Evolutionary conservation across 2,113 vertebrate species (phyloP).

Genomic region (Coregonus clupeaformis): DNA sequence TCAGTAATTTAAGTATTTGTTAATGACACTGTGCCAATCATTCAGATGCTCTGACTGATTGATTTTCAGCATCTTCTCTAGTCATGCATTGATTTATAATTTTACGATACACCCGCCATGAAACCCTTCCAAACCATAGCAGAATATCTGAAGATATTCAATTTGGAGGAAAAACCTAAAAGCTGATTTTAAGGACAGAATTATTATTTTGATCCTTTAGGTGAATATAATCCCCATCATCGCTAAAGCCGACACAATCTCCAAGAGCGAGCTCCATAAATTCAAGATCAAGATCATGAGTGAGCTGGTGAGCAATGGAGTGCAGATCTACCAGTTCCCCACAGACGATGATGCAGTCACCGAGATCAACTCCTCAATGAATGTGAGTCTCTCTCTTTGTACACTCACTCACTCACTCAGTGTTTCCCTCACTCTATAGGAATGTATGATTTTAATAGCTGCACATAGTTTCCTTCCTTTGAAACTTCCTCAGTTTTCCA

Average conservation of each 20-base stretch:
- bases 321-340: slow-evolving; percentile 98
- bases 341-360: slow-evolving; percentile 91
- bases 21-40: background rate
- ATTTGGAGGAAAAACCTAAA: background rate
- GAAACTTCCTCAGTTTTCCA: background rate
- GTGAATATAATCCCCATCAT: slow-evolving; percentile 98
- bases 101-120: background rate
- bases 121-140: background rate
- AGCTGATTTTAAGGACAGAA: slow-evolving; percentile 1
- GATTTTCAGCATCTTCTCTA: too few species aligned
- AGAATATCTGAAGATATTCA: background rate
- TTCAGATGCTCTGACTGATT: too few species aligned
- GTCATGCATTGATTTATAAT: background rate
- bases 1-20: slow-evolving; percentile 2
- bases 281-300: slow-evolving; percentile 99
- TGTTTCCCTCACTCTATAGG: background rate
- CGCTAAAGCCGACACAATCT: slow-evolving; percentile 97
- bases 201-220: slow-evolving; percentile 53
- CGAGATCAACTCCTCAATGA: slow-evolving; percentile 97
- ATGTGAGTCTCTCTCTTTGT: slow-evolving; percentile 77
- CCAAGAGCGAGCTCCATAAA: slow-evolving; percentile 96
- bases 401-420: background rate
- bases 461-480: slow-evolving; percentile 1
- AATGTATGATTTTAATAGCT: background rate
- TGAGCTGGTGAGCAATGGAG: slow-evolving; percentile 95